Conservation (phyloP, 1,140 invertebrate genomes). For the Rhopalosiphum padi region DNA sequence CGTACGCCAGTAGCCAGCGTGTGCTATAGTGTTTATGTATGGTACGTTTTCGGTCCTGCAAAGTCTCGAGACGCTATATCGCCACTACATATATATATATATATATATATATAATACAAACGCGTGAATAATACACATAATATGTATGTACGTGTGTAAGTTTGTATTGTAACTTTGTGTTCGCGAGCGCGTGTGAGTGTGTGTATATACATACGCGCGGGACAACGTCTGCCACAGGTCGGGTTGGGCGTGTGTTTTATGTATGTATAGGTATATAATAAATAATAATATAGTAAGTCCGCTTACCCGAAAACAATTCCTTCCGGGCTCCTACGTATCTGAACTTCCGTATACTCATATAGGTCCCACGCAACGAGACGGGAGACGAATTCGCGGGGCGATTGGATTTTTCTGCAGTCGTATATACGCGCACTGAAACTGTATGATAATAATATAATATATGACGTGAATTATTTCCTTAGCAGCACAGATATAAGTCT, state of each 20-base stretch:
- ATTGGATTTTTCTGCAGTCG: background rate
- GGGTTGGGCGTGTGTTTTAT: background rate
- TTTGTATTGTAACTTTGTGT: background rate
- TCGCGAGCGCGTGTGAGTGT: background rate
- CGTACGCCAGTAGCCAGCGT: no score
- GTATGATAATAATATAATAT: no score
- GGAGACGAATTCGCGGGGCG: background rate
- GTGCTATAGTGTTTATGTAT: background rate
- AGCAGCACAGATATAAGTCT: background rate
- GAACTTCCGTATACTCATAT: background rate
- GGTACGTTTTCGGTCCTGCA: background rate
- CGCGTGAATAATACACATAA: background rate
- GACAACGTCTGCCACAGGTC: background rate
- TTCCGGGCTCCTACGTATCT: background rate
- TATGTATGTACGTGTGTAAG: background rate
- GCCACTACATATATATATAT: background rate
- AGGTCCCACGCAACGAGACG: background rate
- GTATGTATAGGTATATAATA: background rate
- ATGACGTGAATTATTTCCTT: no score
- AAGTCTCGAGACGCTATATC: constrained; percentile 15
- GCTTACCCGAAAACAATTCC: background rate
- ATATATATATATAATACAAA: background rate
- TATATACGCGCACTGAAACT: no score
- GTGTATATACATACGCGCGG: background rate
- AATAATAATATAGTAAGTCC: constrained; percentile 17